A percentile compares a stretch with the other conserved stretches of the same genome.
These are phyloP conservation scores for Pseudoatta argentina DNA, from an alignment of 1,140 invertebrate genomes.

Conservation along the genomic window DNA sequence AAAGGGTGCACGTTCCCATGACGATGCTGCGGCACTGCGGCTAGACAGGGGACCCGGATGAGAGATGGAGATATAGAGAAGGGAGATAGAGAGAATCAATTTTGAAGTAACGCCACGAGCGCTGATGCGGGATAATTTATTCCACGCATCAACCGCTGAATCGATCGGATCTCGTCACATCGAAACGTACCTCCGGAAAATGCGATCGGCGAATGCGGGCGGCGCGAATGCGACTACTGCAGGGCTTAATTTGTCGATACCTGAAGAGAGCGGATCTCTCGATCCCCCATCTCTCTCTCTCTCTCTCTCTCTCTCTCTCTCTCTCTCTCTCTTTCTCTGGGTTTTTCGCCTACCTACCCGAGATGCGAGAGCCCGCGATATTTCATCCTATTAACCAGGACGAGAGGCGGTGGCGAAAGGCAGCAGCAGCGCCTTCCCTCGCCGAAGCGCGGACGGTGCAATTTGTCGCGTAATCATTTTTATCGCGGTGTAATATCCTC, in stretches of 20 bases:
- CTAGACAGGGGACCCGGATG: conserved; percentile 58
- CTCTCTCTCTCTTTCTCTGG: neutral
- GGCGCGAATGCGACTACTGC: conserved; percentile 54
- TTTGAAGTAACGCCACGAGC: conserved; percentile 62
- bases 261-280: conserved; percentile 32
- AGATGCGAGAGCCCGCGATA: conserved; percentile 24
- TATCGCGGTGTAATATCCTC: conserved; percentile 58
- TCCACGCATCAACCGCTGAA: conserved; percentile 64
- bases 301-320: neutral
- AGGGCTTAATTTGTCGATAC: conserved; percentile 59
- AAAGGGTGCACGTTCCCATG: conserved; percentile 56
- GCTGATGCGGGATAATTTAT: conserved; percentile 65
- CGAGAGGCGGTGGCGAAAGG: conserved; percentile 21
- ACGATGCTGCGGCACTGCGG: conserved; percentile 59
- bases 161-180: conserved; percentile 61
- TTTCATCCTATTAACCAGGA: conserved; percentile 60
- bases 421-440: neutral
- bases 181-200: conserved; percentile 61
- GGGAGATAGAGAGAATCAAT: conserved; percentile 62
- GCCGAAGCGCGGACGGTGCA: conserved; percentile 41
- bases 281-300: neutral
- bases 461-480: conserved; percentile 65
- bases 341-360: conserved; percentile 10
- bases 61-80: conserved; percentile 58
- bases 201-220: conserved; percentile 60